phyloP scores from a whole-genome alignment of 30 jellyfish, hydroid and myxozoan species.

The Aurelia coerulea region DNA sequence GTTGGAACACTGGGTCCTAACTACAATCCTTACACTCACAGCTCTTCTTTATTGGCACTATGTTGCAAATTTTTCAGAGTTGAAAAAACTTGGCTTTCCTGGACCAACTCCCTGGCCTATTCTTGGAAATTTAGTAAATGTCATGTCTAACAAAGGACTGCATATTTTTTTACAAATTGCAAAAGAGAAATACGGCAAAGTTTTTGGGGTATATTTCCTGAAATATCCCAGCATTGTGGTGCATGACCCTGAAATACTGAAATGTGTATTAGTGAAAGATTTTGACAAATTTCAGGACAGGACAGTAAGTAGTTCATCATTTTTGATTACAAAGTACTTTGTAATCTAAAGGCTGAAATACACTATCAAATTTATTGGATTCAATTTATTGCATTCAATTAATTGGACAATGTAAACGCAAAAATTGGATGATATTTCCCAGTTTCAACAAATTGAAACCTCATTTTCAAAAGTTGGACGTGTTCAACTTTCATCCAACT shows the following conservation, averaged over 20 bases:
- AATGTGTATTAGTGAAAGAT: slow-evolving; percentile 23
- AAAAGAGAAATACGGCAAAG: slow-evolving; percentile 38
- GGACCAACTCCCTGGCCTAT: slow-evolving; percentile 72
- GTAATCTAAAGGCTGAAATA: too few relatives aligned
- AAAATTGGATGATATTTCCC: too few relatives aligned
- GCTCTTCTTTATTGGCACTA: slow-evolving; percentile 37
- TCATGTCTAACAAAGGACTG: neutral
- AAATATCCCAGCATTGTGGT: slow-evolving; percentile 33
- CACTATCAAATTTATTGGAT: too few relatives aligned
- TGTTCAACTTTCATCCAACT: too few relatives aligned
- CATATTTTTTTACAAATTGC: slow-evolving; percentile 6
- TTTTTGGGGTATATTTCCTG: slow-evolving; percentile 28
- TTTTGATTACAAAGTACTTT: too few relatives aligned
- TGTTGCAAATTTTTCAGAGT: neutral
- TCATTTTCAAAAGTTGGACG: too few relatives aligned
- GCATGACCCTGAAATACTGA: slow-evolving; percentile 29
- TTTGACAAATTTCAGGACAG: slow-evolving; percentile 40
- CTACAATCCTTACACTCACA: slow-evolving; percentile 11
- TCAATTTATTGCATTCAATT: too few relatives aligned
- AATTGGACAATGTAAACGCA: too few relatives aligned
- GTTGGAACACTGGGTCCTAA: slow-evolving; percentile 54
- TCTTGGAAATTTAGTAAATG: slow-evolving; percentile 12
- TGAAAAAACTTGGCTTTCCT: slow-evolving; percentile 37
- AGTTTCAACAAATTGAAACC: too few relatives aligned
- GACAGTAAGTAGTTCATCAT: neutral